A percentile compares a stretch with the other conserved stretches of the same genome.
Evolutionary conservation across 2,113 vertebrate genomes (phyloP).

Genomic region (Sitta europaea): DNA sequence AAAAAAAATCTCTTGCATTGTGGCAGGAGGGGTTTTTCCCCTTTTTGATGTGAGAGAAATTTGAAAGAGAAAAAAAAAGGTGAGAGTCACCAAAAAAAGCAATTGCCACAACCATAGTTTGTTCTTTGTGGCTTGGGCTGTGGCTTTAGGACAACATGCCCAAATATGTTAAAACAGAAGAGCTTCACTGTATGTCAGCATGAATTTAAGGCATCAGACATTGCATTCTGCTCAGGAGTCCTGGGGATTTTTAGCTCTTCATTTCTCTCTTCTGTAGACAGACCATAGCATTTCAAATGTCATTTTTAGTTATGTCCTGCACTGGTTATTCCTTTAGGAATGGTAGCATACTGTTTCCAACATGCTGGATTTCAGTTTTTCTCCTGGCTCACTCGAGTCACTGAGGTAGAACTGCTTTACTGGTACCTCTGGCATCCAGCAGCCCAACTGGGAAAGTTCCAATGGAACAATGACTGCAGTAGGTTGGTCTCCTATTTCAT

Average conservation of each 20-base stretch:
- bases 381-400: neutral
- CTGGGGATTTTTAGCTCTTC: neutral
- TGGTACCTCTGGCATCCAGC: neutral
- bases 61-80: neutral
- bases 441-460: neutral
- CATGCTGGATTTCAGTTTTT: neutral
- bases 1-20: neutral
- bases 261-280: neutral
- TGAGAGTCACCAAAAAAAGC: neutral
- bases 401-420: neutral
- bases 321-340: neutral
- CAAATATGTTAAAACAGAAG: neutral
- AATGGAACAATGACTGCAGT: accelerated
- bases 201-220: neutral
- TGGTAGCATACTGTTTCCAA: neutral
- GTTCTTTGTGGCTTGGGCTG: neutral
- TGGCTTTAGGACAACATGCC: neutral
- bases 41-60: neutral
- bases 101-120: neutral
- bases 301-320: neutral
- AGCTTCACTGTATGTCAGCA: neutral
- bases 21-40: neutral
- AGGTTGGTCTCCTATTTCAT: accelerated
- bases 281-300: neutral
- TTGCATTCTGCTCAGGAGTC: neutral